Evolutionary conservation across 2,797 vertebrate genomes (phyloP), one percentile per base, ranked within the genome.

Genomic region (Cynodonichthys magdalenae): DNA sequence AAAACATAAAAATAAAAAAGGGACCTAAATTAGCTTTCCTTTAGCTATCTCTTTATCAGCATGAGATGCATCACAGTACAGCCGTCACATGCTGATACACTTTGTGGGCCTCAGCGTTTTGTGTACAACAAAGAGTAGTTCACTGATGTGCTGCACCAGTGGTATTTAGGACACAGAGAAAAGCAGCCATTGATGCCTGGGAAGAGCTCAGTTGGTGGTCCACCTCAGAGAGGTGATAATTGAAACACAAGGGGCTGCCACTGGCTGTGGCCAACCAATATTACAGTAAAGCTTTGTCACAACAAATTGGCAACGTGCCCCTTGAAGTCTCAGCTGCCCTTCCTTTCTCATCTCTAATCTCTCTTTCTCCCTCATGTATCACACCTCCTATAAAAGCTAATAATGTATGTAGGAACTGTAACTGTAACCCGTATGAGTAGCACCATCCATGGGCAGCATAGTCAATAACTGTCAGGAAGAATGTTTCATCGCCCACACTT

Each of bases 371-470:
- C 36, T 71, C 45, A 47, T 54, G 18, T 66, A 64, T 77, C 61
- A 56, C 47, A 57, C 63, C 63, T n/a, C 15, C 17, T 64, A 60
- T 59, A 56, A 54, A 55, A 67, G 58, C 54, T 72, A 70, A 70
- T 65, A 66, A 77, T 75, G 69, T 60, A 74, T 84, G 75, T 77
- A 69, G 75, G 77, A 82, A 81, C 63, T 79, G 69, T 83, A 65
- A 69, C 68, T 66, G 57, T 68, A 68, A 68, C 66, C 66, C 68
- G 31, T 66, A 73, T 71, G 63, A 69, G 64, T 50, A 59, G 46
- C 71, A 59, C 63, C 58, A 80, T 75, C 66, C 63, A 71, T 51
- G 59, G 74, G 66, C 65, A 66, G 34, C 8, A 4, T 53, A 55
- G 63, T 82, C 66, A 77, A 52, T 72, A 79, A 67, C 73, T 80